Percentiles rank a stretch among this genome's conserved stretches.
Evolutionary conservation across 2,113 vertebrate species (phyloP).

Genomic region (Caloenas nicobarica): DNA sequence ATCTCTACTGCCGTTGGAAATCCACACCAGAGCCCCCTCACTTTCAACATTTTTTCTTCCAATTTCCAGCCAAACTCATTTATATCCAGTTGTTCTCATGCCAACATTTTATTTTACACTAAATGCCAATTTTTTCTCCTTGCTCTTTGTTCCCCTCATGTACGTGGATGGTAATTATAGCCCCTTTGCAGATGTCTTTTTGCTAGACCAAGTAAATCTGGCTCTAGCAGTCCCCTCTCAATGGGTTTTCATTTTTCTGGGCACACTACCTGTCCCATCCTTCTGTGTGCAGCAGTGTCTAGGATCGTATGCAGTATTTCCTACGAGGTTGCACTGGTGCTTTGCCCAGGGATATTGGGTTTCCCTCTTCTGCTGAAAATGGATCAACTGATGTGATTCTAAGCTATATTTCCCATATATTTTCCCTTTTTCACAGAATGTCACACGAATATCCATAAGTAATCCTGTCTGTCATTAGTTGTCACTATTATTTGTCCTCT

Average conservation of each 20-base stretch:
- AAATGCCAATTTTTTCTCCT: neutral
- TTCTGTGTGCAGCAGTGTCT: neutral
- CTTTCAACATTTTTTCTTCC: neutral
- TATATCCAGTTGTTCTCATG: neutral
- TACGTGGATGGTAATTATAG: neutral
- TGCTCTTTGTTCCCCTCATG: neutral
- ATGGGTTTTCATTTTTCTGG: neutral
- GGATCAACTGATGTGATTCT: neutral
- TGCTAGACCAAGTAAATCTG: neutral
- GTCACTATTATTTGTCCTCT: neutral
- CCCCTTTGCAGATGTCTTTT: neutral
- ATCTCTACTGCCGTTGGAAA: neutral
- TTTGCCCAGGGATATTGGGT: neutral
- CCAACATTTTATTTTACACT: neutral
- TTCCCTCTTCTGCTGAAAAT: neutral
- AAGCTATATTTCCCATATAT: neutral
- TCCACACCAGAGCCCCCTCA: neutral
- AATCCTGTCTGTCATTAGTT: neutral
- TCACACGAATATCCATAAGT: neutral
- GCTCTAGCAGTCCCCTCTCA: neutral
- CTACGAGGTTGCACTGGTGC: neutral
- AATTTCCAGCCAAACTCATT: neutral
- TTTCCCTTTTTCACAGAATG: neutral
- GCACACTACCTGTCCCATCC: neutral
- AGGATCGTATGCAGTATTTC: neutral